A percentile compares a stretch with the other conserved stretches of the same genome.
Evolutionary conservation across 2,888 invertebrate genomes (phyloP).

Genomic region (Napeogenes sylphis): DNA sequence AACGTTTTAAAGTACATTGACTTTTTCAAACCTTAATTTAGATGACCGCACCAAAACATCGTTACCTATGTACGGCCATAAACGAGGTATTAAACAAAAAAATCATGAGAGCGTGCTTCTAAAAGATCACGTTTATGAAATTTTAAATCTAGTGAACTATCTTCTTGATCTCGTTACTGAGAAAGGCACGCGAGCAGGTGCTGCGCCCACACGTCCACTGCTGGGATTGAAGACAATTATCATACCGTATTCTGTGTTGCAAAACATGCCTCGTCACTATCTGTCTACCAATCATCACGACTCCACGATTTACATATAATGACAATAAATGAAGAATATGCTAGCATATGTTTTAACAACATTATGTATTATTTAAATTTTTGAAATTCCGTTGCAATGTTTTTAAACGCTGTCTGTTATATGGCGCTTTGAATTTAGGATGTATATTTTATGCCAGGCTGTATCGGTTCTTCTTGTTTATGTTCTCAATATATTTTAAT

Average conservation of each 20-base stretch:
- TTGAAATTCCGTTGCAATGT: not conserved
- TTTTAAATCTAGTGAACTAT: constrained; percentile 66
- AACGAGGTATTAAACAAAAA: constrained; percentile 33
- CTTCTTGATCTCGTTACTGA: constrained; percentile 46
- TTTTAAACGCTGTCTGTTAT: not conserved
- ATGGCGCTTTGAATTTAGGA: not conserved
- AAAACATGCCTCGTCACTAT: constrained; percentile 75
- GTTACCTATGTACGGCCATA: constrained; percentile 1
- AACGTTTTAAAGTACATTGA: not conserved
- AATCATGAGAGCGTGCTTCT: constrained; percentile 58
- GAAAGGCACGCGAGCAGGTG: constrained; percentile 60
- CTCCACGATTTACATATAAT: constrained; percentile 76
- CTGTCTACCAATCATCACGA: constrained; percentile 73
- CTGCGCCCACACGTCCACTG: constrained; percentile 52
- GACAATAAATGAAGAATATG: constrained; percentile 71
- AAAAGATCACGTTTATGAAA: constrained; percentile 74
- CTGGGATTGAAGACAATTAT: constrained; percentile 64
- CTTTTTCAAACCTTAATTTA: constrained; percentile 1
- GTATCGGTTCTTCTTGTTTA: not conserved
- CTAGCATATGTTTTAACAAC: constrained; percentile 49
- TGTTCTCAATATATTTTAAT: not conserved
- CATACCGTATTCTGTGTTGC: constrained; percentile 64
- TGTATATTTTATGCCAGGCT: not conserved
- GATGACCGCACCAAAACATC: constrained; percentile 2
- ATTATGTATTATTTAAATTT: constrained; percentile 37